Percentiles rank a stretch among this genome's conserved stretches.
Conservation (phyloP, 2,888 invertebrate species). For the Onchidella celtica region DNA sequence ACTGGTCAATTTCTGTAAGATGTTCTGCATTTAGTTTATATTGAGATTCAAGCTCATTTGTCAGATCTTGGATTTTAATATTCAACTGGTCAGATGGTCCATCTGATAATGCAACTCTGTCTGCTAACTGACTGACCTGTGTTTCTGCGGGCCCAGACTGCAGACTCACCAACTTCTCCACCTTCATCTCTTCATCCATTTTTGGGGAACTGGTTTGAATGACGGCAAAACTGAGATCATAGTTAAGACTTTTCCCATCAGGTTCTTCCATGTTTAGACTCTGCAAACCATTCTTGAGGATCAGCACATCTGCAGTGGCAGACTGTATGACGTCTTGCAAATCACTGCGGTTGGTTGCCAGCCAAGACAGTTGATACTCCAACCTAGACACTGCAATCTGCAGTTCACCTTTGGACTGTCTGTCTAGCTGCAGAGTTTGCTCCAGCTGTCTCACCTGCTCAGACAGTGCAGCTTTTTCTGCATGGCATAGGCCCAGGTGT, state of each 20-base stretch:
- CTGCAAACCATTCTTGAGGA: slow-evolving; percentile 28
- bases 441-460: slow-evolving; percentile 33
- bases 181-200: background rate
- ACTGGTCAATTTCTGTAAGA: background rate
- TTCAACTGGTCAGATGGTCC: too few relatives aligned
- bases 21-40: background rate
- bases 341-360: background rate
- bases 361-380: background rate
- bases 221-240: too few relatives aligned
- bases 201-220: background rate
- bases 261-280: background rate
- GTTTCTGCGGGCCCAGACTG: background rate
- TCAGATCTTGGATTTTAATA: background rate
- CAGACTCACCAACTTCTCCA: background rate
- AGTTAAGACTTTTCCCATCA: background rate
- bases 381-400: background rate
- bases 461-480: background rate
- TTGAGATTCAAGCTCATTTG: background rate
- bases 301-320: slow-evolving; percentile 46
- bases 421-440: background rate
- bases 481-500: slow-evolving; percentile 5
- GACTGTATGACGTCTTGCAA: slow-evolving; percentile 26
- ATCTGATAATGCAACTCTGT: background rate
- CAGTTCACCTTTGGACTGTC: background rate
- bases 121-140: background rate